Conservation (phyloP, 2,888 invertebrate genomes). For the Drosophila eohydei region DNA sequence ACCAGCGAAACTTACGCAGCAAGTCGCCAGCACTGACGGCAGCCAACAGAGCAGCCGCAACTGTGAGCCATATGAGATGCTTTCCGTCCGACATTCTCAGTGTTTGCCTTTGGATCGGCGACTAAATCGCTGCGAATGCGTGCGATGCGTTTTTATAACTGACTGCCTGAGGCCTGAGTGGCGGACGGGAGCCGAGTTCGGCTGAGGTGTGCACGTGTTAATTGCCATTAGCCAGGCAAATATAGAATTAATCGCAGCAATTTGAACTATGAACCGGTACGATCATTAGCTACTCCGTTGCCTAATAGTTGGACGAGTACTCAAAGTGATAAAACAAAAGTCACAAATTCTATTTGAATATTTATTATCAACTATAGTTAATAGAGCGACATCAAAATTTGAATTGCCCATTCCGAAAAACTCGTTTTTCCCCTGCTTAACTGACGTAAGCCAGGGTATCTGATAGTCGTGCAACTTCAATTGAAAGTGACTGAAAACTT, state of each 20-base stretch:
- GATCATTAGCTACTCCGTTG: slow-evolving; percentile 1
- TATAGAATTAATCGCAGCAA: slow-evolving; percentile 3
- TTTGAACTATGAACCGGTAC: slow-evolving; percentile 2
- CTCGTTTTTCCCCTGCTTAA: neutral
- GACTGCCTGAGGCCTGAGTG: neutral
- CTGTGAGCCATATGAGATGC: slow-evolving; percentile 2
- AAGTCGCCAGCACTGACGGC: neutral
- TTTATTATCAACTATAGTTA: neutral
- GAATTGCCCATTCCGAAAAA: neutral
- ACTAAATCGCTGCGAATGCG: slow-evolving; percentile 30
- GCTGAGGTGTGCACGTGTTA: neutral
- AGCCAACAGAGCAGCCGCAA: neutral
- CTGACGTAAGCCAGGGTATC: neutral
- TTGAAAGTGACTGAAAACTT: no score
- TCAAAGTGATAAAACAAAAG: neutral
- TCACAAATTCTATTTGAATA: neutral
- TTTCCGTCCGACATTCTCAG: slow-evolving; percentile 10
- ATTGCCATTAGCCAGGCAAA: slow-evolving; percentile 10
- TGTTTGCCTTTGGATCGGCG: neutral
- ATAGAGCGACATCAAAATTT: slow-evolving; percentile 1
- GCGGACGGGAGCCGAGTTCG: neutral
- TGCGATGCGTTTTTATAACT: slow-evolving; percentile 38
- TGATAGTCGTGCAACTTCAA: neutral
- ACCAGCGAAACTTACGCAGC: slow-evolving; percentile 19
- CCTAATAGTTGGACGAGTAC: slow-evolving; percentile 3